Conservation (phyloP, 2,113 vertebrate species). For the Charina bottae region DNA sequence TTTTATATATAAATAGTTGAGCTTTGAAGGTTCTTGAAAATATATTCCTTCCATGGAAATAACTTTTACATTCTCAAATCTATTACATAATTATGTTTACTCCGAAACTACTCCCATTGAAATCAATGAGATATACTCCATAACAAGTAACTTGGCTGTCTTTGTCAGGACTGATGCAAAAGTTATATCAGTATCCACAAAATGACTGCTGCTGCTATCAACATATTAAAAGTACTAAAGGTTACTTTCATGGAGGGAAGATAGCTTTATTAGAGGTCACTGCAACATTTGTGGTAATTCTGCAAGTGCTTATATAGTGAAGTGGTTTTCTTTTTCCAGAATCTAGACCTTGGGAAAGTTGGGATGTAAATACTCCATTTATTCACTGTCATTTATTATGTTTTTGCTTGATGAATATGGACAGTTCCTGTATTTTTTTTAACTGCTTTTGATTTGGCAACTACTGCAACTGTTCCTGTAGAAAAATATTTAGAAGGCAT, state of each 20-base stretch:
- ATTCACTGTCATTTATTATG: not conserved
- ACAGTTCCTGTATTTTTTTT: not conserved
- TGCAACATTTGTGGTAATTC: not conserved
- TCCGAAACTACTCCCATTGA: not conserved
- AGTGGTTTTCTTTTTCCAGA: not conserved
- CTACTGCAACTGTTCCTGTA: not conserved
- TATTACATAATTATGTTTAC: not conserved
- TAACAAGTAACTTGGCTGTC: not conserved
- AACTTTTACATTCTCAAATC: not conserved
- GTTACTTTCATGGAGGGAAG: not conserved
- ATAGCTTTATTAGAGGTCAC: not conserved
- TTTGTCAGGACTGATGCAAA: not conserved
- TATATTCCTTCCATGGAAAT: not conserved
- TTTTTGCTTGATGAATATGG: not conserved
- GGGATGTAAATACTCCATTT: not conserved
- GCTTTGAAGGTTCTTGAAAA: not conserved
- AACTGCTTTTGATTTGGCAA: not conserved
- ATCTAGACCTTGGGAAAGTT: not conserved
- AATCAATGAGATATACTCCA: not conserved
- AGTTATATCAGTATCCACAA: not conserved
- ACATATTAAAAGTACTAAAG: not conserved
- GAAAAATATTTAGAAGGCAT: not conserved
- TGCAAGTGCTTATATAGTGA: not conserved
- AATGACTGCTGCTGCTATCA: not conserved
- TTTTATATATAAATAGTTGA: not conserved